Conservation (phyloP, 2,888 invertebrate species). For the Tryphoninae sp. region DNA sequence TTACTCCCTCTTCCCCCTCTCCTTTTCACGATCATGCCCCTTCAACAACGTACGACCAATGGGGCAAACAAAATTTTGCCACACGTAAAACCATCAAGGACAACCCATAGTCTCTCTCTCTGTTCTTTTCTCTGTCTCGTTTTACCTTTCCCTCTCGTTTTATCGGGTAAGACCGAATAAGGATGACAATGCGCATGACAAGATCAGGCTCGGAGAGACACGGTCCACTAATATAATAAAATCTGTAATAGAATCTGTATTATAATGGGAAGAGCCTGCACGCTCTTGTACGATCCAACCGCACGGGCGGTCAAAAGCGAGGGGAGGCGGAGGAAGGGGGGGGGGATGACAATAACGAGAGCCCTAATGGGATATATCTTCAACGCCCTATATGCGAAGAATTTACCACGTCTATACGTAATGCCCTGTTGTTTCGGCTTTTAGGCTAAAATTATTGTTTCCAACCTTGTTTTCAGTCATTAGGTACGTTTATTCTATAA, state of each 20-base stretch:
- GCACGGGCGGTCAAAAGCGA: too few relatives aligned
- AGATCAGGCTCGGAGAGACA: not conserved
- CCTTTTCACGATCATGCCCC: not conserved
- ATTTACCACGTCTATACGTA: not conserved
- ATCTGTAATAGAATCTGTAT: conserved; percentile 42
- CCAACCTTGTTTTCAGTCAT: not conserved
- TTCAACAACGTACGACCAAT: conserved; percentile 8
- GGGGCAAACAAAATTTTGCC: conserved; percentile 36
- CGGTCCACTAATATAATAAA: conserved; percentile 32
- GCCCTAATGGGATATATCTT: conserved; percentile 33
- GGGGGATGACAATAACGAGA: conserved; percentile 35
- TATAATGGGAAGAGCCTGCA: conserved; percentile 36
- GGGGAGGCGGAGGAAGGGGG: conserved; percentile 3
- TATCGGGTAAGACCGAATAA: conserved; percentile 21
- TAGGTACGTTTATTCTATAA: not conserved
- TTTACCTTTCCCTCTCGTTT: too few relatives aligned
- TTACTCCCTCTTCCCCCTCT: not conserved
- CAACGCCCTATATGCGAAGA: conserved; percentile 6
- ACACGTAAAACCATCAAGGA: conserved; percentile 24
- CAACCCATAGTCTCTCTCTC: too few relatives aligned
- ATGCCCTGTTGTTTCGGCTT: not conserved
- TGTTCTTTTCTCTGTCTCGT: too few relatives aligned
- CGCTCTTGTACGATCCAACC: conserved; percentile 6
- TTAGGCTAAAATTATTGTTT: conserved; percentile 19
- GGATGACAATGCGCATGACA: conserved; percentile 38